phyloP scores from a whole-genome alignment of 2,888 invertebrate genomes.

The Pachliopta kotzebuea region DNA sequence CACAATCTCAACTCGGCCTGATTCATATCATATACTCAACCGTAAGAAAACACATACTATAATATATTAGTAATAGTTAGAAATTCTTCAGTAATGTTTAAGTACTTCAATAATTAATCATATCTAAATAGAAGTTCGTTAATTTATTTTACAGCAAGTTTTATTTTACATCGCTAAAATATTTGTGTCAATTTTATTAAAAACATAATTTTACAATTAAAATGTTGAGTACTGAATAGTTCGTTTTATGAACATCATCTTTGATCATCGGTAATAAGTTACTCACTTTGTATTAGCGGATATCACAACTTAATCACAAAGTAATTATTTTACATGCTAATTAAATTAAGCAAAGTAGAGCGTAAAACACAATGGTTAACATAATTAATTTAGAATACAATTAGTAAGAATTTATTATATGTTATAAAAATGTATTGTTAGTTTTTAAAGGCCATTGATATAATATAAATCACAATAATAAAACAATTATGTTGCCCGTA shows the following conservation, averaged over 20 bases:
- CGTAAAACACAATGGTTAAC: conserved; percentile 24
- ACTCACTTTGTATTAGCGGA: neutral
- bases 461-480: conserved; percentile 3
- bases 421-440: conserved; percentile 6
- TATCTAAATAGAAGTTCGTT: too few relatives aligned
- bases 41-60: conserved; percentile 15
- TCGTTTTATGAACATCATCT: neutral
- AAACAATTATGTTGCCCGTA: conserved; percentile 21
- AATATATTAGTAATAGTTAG: neutral
- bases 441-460: conserved; percentile 1
- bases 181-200: too few relatives aligned
- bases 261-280: neutral
- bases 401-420: neutral
- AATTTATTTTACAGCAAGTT: too few relatives aligned
- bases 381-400: neutral
- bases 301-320: neutral
- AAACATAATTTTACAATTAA: too few relatives aligned
- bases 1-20: conserved; percentile 59
- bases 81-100: too few relatives aligned
- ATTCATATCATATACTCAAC: conserved; percentile 57
- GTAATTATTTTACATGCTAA: neutral
- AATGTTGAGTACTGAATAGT: too few relatives aligned
- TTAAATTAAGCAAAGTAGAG: conserved; percentile 24
- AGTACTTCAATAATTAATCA: too few relatives aligned
- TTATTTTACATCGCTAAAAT: too few relatives aligned